Evolutionary conservation across 2,797 vertebrate genomes (phyloP), one percentile per base, ranked within the genome.

Genomic region (Valencia hispanica): DNA sequence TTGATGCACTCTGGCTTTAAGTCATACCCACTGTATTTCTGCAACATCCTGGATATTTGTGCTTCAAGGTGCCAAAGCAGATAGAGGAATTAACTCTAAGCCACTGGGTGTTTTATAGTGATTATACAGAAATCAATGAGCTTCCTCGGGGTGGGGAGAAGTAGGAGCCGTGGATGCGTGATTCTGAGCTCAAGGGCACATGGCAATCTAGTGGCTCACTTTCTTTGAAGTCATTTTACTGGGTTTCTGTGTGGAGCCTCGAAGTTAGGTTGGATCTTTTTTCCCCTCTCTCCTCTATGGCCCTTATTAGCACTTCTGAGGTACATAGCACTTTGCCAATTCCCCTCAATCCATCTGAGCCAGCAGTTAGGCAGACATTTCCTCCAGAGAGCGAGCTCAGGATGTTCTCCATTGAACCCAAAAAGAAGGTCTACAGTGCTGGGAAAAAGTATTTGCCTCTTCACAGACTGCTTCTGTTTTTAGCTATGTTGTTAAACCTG

Each of bases 61-160:
- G 80, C 84, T 83, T 83, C 71, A 83, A 84, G 84, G 78, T 76
- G 77, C 68, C 78, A 85, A 73, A 74, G 79, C 77, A 87, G 90
- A 89, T 82, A 87, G 77, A 84, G 79, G 87, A 81, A 79, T 87
- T 89, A 88, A 80, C 79, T 84, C 48, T 70, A 68, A 89, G 81
- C 84, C 83, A 81, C 84, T 73, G 81, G 87, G 80, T 87, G 86
- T 87, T 91, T 92, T 83, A 84, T 74, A 72, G 82, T 79, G 88
- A 91, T 91, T 90, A 83, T 85, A 68, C 47, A 77, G 72, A 88
- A 88, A 89, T 91, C 89, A 89, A 88, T 88, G 73, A 81, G 79
- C 71, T 71, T 85, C 79, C 85, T 81, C 6, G 1, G 74, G 88
- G 80, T 69, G 74, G 77, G 76, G 66, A 79, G 78, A 72, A 75